A percentile compares a stretch with the other conserved stretches of the same genome.
These are phyloP conservation scores for Ophthalmolycus amberensis DNA, from an alignment of 2,113 vertebrate species.

Conservation along the genomic window DNA sequence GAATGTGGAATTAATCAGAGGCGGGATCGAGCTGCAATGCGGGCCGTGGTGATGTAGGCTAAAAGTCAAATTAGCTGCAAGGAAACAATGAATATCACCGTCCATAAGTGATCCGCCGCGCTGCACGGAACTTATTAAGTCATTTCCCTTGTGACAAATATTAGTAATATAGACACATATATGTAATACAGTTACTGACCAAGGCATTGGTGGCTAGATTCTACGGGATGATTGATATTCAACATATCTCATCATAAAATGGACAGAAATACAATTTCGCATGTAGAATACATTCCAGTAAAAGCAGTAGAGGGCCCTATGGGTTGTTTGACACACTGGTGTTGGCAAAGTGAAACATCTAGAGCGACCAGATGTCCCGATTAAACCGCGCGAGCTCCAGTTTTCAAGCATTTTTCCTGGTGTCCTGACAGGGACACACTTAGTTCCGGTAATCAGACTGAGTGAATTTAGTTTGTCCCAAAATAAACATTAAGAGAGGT, in stretches of 20 bases:
- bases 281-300: not conserved
- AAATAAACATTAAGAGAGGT: slow-evolving; percentile 46
- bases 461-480: slow-evolving; percentile 23
- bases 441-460: slow-evolving; percentile 54
- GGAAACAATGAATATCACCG: not conserved
- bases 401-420: slow-evolving; percentile 66
- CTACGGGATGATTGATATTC: not conserved
- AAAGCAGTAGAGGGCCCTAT: slow-evolving; percentile 10
- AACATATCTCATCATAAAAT: slow-evolving; percentile 1
- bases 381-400: slow-evolving; percentile 50
- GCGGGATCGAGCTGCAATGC: slow-evolving; percentile 22
- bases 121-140: not conserved
- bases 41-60: not conserved
- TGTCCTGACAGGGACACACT: slow-evolving; percentile 53
- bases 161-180: not conserved
- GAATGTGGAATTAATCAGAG: slow-evolving; percentile 67
- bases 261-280: not conserved
- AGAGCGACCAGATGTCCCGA: slow-evolving; percentile 66
- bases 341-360: slow-evolving; percentile 43
- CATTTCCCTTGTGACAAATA: not conserved
- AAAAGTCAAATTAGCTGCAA: not conserved
- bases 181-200: not conserved
- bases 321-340: slow-evolving; percentile 13
- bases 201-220: not conserved
- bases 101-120: not conserved